A percentile compares a stretch with the other conserved stretches of the same genome.
phyloP scores from a whole-genome alignment of 2,797 vertebrate species.

The Podarcis lilfordi region DNA sequence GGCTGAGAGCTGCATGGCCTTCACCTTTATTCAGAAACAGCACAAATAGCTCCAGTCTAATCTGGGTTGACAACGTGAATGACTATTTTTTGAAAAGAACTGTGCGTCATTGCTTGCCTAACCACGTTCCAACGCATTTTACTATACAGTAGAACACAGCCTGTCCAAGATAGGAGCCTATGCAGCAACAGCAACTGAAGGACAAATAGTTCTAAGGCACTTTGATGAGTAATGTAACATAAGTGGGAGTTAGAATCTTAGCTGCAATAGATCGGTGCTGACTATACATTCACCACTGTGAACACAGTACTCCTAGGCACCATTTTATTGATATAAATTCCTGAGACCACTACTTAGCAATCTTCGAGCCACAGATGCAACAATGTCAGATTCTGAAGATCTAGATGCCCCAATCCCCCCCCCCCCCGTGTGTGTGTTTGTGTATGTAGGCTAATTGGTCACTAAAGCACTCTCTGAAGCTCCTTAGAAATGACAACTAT shows the following conservation, averaged over 20 bases:
- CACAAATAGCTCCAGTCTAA: conserved; percentile 12
- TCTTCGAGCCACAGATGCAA: background rate
- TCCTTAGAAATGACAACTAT: background rate
- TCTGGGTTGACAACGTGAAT: conserved; percentile 9
- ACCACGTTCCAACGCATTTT: background rate
- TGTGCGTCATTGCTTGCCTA: background rate
- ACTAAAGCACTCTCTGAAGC: too few relatives aligned
- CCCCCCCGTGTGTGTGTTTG: too few relatives aligned
- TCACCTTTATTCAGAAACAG: conserved; percentile 26
- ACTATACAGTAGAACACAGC: background rate
- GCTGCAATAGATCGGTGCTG: too few relatives aligned
- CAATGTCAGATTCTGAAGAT: background rate
- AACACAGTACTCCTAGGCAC: background rate
- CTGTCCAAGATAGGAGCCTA: background rate
- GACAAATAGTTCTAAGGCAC: conserved; percentile 3
- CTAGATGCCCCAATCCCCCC: background rate
- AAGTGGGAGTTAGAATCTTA: background rate
- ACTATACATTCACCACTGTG: background rate
- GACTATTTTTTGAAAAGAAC: background rate
- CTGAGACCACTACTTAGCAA: background rate
- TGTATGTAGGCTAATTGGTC: too few relatives aligned
- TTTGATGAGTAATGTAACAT: background rate
- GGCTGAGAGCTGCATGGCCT: conserved; percentile 18
- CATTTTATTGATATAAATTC: background rate
- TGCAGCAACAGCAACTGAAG: conserved; percentile 19